Percentiles rank a stretch among this genome's conserved stretches.
phyloP scores from a whole-genome alignment of 2,888 invertebrate species.

The Odontomyia ornata region DNA sequence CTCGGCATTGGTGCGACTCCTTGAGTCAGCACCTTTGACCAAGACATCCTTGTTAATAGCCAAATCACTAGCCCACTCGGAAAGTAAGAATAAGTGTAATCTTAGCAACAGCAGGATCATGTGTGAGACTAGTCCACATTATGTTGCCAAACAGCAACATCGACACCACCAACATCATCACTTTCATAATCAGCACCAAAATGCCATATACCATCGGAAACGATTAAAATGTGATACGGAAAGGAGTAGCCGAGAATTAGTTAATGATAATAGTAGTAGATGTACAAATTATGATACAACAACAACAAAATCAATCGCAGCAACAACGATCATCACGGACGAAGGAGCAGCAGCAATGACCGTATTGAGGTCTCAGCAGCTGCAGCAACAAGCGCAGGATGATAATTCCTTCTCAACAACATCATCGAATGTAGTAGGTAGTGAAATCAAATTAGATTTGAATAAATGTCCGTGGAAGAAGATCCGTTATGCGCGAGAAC shows the following conservation, averaged over 20 bases:
- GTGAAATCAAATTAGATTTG: conserved; percentile 25
- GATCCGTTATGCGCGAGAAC: conserved; percentile 63
- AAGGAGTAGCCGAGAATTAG: conserved; percentile 27
- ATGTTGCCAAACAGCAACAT: conserved; percentile 18
- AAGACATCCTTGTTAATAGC: background rate
- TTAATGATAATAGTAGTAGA: conserved; percentile 27
- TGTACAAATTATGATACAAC: conserved; percentile 21
- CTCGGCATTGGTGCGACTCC: conserved; percentile 72
- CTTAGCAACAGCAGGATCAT: conserved; percentile 10
- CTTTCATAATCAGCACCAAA: conserved; percentile 37
- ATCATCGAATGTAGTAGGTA: no score
- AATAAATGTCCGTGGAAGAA: conserved; percentile 64
- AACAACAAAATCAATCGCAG: background rate
- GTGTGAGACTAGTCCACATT: conserved; percentile 19
- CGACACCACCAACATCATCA: conserved; percentile 49
- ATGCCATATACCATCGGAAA: conserved; percentile 38
- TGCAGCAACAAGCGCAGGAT: background rate
- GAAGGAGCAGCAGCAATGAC: background rate
- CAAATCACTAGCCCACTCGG: conserved; percentile 14
- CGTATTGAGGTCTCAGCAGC: background rate
- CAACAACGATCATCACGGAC: background rate
- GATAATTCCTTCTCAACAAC: conserved; percentile 39
- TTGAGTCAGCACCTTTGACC: conserved; percentile 67
- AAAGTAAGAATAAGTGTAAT: conserved; percentile 27
- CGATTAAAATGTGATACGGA: conserved; percentile 38